These are phyloP conservation scores for Otolemur garnettii DNA, from an alignment of 2,113 vertebrate species.

Conservation along the genomic window DNA sequence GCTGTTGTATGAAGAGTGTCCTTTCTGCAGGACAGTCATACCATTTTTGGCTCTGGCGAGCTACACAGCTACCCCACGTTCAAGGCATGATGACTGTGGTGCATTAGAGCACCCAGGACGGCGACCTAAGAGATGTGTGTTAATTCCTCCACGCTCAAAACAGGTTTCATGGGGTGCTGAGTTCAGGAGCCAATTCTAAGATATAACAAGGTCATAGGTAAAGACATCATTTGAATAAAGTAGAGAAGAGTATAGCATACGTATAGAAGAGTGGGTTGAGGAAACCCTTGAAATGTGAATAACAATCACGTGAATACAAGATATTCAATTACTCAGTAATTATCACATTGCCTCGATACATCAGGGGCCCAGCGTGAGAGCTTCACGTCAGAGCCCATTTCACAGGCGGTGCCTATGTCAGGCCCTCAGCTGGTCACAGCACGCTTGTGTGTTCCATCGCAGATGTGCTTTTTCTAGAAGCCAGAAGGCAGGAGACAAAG, in stretches of 20 bases:
- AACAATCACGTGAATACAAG: fast-evolving
- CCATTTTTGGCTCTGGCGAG: fast-evolving
- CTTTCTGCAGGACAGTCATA: neutral
- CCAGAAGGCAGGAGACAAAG: fast-evolving
- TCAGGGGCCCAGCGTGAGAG: fast-evolving
- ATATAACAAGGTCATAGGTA: fast-evolving
- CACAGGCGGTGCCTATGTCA: fast-evolving
- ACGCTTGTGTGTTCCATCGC: fast-evolving
- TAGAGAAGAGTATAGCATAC: fast-evolving
- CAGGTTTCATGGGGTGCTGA: neutral
- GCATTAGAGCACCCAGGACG: fast-evolving
- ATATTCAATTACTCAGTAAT: no score
- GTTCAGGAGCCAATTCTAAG: neutral
- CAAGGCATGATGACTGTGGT: fast-evolving
- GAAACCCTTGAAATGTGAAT: no score
- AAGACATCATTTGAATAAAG: fast-evolving
- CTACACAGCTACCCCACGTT: fast-evolving
- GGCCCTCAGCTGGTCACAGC: fast-evolving
- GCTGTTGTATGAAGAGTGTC: neutral
- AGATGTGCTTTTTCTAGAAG: neutral
- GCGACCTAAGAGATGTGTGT: no score
- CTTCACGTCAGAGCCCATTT: fast-evolving
- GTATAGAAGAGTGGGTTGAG: neutral
- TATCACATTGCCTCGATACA: fast-evolving
- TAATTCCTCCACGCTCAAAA: neutral